A percentile compares a stretch with the other conserved stretches of the same genome.
Conservation (phyloP, 2,113 vertebrate genomes). For the Hystrix cristata region DNA sequence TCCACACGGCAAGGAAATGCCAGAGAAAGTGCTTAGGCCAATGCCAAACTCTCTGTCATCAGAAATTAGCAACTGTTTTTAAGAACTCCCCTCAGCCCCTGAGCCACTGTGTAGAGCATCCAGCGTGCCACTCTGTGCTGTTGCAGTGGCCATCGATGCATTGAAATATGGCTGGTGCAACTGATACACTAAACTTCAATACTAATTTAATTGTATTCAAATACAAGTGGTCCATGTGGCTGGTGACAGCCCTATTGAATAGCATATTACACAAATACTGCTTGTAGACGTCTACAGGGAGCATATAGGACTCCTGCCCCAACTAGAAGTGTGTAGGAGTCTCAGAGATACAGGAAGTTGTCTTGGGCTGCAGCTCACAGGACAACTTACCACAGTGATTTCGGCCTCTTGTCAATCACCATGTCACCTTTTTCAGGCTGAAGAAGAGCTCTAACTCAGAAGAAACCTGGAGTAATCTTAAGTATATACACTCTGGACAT, state of each 20-base stretch:
- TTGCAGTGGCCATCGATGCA: no score
- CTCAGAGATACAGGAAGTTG: neutral
- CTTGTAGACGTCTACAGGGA: neutral
- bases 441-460: neutral
- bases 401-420: neutral
- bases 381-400: neutral
- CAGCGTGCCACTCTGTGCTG: neutral
- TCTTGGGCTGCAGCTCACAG: neutral
- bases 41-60: neutral
- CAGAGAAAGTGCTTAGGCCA: neutral
- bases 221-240: neutral
- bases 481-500: neutral
- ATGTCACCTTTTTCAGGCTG: neutral
- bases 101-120: neutral
- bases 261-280: neutral
- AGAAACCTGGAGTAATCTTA: neutral
- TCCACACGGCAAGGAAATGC: neutral
- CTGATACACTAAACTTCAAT: neutral
- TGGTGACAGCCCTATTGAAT: neutral
- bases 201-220: neutral
- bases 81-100: fast-evolving
- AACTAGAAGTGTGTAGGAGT: neutral
- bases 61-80: neutral
- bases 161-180: neutral
- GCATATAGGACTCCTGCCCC: neutral